These are phyloP conservation scores for Carollia perspicillata DNA, from an alignment of 2,113 vertebrate species.

Conservation along the genomic window DNA sequence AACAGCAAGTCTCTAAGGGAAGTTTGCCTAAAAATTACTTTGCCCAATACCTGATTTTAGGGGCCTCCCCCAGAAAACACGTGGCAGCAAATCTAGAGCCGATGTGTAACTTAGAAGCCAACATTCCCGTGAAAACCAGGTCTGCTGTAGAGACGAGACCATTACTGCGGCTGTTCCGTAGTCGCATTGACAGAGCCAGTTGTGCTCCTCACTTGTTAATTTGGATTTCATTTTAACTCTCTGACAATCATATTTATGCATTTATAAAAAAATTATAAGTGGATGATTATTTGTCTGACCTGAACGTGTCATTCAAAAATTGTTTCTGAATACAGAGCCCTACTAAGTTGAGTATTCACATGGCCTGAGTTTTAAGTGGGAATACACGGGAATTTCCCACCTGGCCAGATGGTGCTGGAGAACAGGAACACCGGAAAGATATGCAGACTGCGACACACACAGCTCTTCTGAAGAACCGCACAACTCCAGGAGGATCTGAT, in stretches of 20 bases:
- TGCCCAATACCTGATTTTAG: not conserved
- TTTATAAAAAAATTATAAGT: slow-evolving; percentile 17
- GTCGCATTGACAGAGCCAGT: not conserved
- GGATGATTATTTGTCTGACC: not conserved
- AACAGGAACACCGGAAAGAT: not conserved
- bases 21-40: slow-evolving; percentile 49
- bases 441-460: not conserved
- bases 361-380: not conserved
- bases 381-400: not conserved
- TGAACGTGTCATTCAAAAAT: not conserved
- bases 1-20: slow-evolving; percentile 44
- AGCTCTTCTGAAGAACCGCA: not conserved
- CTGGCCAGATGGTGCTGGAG: not conserved
- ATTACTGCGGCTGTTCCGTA: not conserved
- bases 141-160: not conserved
- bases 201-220: not conserved
- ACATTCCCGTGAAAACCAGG: not conserved
- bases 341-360: not conserved
- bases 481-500: not conserved
- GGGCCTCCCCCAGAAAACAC: not conserved
- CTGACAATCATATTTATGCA: not conserved
- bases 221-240: not conserved
- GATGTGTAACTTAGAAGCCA: not conserved
- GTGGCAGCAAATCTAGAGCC: not conserved
- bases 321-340: not conserved